Conservation (phyloP, 92 coral and sea anemone species). For the Phenganax stokvisi region DNA sequence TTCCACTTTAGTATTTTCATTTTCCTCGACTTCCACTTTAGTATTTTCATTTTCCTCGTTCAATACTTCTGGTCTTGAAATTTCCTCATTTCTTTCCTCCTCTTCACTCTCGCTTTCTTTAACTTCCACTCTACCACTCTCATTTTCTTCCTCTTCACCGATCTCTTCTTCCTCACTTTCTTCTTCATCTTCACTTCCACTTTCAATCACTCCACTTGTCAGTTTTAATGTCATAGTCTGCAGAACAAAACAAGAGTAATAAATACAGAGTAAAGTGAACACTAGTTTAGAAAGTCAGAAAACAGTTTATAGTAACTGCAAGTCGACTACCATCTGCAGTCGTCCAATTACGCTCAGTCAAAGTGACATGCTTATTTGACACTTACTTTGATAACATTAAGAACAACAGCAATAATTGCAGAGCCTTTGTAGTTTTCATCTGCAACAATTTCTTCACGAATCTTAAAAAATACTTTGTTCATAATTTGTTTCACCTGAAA, state of each 20-base stretch:
- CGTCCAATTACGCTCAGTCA: too few species aligned
- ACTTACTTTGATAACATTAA: constrained; percentile 77
- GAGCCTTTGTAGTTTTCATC: constrained; percentile 66
- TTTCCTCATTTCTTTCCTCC: not conserved
- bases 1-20: constrained; percentile 14
- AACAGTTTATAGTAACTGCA: not conserved
- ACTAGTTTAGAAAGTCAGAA: too few species aligned
- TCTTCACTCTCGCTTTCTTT: constrained; percentile 35
- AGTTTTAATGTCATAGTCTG: constrained; percentile 77
- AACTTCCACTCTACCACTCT: constrained; percentile 13
- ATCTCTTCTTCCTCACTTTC: constrained; percentile 42
- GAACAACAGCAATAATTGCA: constrained; percentile 66
- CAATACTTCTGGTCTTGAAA: not conserved
- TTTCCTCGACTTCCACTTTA: constrained; percentile 8
- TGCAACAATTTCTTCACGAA: constrained; percentile 69
- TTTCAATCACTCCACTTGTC: constrained; percentile 51
- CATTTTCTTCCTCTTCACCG: constrained; percentile 18
- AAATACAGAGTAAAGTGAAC: not conserved
- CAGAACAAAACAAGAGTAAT: not conserved
- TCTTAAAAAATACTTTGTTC: constrained; percentile 78
- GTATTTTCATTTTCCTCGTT: not conserved
- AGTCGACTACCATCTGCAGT: too few species aligned
- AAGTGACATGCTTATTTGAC: too few species aligned
- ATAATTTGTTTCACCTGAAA: constrained; percentile 83
- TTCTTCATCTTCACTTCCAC: constrained; percentile 42